Percentiles rank a stretch among this genome's conserved stretches.
Conservation (phyloP, 2,113 vertebrate genomes). For the Xiphophorus maculatus region DNA sequence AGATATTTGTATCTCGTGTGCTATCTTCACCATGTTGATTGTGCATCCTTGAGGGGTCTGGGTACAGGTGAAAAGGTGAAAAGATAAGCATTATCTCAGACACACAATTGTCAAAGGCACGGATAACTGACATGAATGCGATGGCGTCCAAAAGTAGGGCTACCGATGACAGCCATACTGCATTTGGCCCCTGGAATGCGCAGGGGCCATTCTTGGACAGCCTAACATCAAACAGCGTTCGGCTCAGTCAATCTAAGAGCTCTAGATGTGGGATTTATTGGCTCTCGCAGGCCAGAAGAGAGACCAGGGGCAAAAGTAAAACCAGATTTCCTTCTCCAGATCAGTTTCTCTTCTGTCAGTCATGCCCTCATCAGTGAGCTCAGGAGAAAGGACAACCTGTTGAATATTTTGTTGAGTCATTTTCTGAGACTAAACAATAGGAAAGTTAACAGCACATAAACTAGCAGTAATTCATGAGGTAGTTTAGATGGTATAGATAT, state of each 20-base stretch:
- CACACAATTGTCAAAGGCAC: conserved; percentile 65
- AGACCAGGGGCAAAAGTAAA: conserved; percentile 69
- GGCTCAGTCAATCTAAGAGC: conserved; percentile 72
- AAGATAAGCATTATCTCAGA: conserved; percentile 75
- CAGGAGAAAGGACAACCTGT: conserved; percentile 17
- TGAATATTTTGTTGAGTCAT: not conserved
- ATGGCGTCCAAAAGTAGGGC: conserved; percentile 56
- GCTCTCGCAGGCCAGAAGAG: conserved; percentile 61
- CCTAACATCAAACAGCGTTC: conserved; percentile 77
- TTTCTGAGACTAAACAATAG: not conserved
- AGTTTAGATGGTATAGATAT: not conserved
- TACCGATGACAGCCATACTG: conserved; percentile 72
- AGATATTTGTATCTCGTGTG: conserved; percentile 43
- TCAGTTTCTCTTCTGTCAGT: conserved; percentile 73
- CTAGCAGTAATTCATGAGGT: not conserved
- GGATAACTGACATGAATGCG: conserved; percentile 69
- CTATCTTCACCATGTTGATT: conserved; percentile 48
- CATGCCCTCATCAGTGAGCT: conserved; percentile 44
- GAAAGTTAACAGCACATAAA: not conserved
- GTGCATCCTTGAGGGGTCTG: conserved; percentile 39
- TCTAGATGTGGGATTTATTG: conserved; percentile 75
- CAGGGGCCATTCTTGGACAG: conserved; percentile 66
- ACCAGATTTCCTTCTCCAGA: conserved; percentile 72
- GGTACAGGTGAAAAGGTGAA: conserved; percentile 74
- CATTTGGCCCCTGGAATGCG: conserved; percentile 75